Evolutionary conservation across 2,113 vertebrate genomes (phyloP), one percentile per base, ranked within the genome.

Genomic region (Heptranchias perlo): DNA sequence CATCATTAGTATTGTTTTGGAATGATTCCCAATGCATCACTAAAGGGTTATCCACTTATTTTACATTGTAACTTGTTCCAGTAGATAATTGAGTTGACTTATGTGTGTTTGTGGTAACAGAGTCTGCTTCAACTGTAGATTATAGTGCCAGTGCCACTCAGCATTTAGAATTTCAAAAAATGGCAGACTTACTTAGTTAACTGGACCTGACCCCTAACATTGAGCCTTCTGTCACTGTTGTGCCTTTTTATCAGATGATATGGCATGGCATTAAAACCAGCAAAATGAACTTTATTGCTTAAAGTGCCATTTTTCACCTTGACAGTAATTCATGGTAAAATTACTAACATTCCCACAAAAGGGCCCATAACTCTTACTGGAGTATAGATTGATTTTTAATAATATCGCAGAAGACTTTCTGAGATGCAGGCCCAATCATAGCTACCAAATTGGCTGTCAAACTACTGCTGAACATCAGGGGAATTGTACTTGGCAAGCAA

Each of bases 281-380:
- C 58, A 93, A 93, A 93, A 39, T 62, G 58, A 62, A 61, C n/a
- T 93, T 93, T 93, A 62, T 62, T 93, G 58, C 58, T 93, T 35
- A 23, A 44, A 82, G 39, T 44, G 58, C 89, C 58, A 62, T 62
- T 62, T 91, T 93, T 93, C 89, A 39, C 89, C 89, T 93, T 64
- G 89, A 93, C 58, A 62, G 58, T 64, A 62, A 64, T 93, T 93
- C 89, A 93, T 93, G 89, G 58, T n/a, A 93, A 93, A 62, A 93
- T 93, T 93, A 93, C 87, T n/a, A 62, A 18, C 58, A 93, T 62
- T 93, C 58, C 64, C 89, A 93, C 89, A 92, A 61, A 23, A 93
- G 89, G 21, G 35, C 89, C 58, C 35, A 44, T 93, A 39, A 93
- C 58, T 93, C 89, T 23, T 93, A 64, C 35, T 39, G 54, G 89